Evolutionary conservation across 2,797 vertebrate species (phyloP).

Genomic region (Hozukius guyotensis): DNA sequence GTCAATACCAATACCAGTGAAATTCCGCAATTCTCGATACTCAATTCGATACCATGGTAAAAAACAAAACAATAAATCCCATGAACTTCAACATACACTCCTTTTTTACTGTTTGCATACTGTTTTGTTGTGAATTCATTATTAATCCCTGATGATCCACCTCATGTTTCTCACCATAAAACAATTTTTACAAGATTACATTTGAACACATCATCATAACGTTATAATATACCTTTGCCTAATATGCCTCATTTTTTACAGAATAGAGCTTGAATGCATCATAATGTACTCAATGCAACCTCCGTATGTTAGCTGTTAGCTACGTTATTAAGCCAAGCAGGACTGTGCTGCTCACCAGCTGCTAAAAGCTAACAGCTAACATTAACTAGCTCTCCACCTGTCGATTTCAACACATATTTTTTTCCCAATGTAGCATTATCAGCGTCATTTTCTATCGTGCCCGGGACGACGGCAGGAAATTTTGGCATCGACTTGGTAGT

Average conservation of each 20-base stretch:
- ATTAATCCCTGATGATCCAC: not conserved
- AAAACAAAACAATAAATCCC: not conserved
- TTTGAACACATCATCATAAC: not conserved
- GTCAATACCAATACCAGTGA: not conserved
- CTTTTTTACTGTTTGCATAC: no score
- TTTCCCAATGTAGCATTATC: no score
- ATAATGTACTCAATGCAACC: not conserved
- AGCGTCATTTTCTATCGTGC: no score
- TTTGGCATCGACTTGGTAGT: not conserved
- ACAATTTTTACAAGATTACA: not conserved
- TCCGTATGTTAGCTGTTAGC: not conserved
- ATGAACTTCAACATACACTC: not conserved
- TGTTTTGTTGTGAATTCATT: no score
- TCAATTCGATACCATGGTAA: not conserved
- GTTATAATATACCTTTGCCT: not conserved
- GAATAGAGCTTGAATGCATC: not conserved
- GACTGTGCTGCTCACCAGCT: not conserved
- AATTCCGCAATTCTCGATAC: not conserved
- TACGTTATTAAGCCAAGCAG: not conserved
- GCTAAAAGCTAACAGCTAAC: no score
- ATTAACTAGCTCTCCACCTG: no score
- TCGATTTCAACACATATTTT: no score
- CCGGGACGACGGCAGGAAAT: no score
- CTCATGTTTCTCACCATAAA: not conserved
- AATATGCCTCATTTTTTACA: not conserved